These are phyloP conservation scores for Petaurus breviceps DNA, from an alignment of 2,113 vertebrate species.

Conservation along the genomic window DNA sequence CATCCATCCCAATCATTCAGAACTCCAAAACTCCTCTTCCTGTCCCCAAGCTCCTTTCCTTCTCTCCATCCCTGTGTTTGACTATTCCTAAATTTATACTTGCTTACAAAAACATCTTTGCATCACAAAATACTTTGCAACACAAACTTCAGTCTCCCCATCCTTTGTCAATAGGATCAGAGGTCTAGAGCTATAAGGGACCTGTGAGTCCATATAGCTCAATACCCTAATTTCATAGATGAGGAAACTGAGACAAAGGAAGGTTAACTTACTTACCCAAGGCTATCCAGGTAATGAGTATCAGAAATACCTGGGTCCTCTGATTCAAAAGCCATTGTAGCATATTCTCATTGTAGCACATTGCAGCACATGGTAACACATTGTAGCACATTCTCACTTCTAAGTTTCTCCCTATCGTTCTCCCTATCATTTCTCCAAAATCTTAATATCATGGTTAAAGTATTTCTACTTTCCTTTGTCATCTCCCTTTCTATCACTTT, in stretches of 20 bases:
- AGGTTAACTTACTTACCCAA: background rate
- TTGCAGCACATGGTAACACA: background rate
- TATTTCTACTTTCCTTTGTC: background rate
- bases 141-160: background rate
- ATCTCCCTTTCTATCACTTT: background rate
- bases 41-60: background rate
- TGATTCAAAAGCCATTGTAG: background rate
- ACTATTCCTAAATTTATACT: background rate
- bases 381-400: background rate
- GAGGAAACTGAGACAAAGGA: background rate
- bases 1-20: background rate
- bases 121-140: background rate
- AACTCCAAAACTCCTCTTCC: background rate
- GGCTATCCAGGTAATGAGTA: background rate
- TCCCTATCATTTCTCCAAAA: background rate
- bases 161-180: background rate
- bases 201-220: background rate
- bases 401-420: too few relatives aligned
- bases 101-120: background rate
- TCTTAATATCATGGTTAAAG: background rate
- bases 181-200: background rate
- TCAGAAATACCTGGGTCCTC: background rate
- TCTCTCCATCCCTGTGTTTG: background rate
- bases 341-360: background rate
- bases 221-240: background rate